Conservation (phyloP, 2,113 vertebrate species). For the Oostethus manadensis region DNA sequence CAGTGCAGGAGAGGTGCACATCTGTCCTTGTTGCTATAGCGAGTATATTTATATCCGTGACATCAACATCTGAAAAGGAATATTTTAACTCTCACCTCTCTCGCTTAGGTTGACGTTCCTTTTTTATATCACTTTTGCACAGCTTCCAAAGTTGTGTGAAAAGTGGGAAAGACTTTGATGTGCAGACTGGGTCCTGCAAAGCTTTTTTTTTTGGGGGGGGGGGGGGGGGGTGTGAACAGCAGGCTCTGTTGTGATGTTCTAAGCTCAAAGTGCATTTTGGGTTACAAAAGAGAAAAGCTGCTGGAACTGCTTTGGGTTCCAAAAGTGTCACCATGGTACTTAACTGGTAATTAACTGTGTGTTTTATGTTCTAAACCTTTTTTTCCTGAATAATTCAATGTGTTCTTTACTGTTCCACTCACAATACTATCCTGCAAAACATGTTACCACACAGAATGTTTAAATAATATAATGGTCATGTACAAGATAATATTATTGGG, state of each 20-base stretch:
- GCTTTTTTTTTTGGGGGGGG: conserved; percentile 20
- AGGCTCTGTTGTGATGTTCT: conserved; percentile 50
- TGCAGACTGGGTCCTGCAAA: conserved; percentile 40
- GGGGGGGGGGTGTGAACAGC: conserved; percentile 36
- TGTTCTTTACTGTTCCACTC: not conserved
- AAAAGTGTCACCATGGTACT: conserved; percentile 37
- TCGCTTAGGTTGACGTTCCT: conserved; percentile 12
- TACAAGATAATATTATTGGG: too few species aligned
- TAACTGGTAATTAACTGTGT: conserved; percentile 55
- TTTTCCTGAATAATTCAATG: not conserved
- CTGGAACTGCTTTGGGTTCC: conserved; percentile 40
- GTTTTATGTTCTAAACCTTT: not conserved
- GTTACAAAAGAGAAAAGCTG: conserved; percentile 48
- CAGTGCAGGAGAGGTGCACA: not conserved
- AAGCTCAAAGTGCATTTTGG: conserved; percentile 45
- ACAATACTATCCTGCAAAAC: conserved; percentile 24
- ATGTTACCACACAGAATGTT: too few species aligned
- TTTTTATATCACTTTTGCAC: conserved; percentile 25
- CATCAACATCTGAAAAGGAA: conserved; percentile 29
- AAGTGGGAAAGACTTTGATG: conserved; percentile 40
- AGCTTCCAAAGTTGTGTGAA: conserved; percentile 18
- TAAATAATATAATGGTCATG: too few species aligned
- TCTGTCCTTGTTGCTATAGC: conserved; percentile 7
- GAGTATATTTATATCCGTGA: conserved; percentile 37
- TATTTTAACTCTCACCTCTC: conserved; percentile 31